Percentiles rank a stretch among this genome's conserved stretches.
These are phyloP conservation scores for Egretta garzetta DNA, from an alignment of 2,113 vertebrate species.

Conservation along the genomic window DNA sequence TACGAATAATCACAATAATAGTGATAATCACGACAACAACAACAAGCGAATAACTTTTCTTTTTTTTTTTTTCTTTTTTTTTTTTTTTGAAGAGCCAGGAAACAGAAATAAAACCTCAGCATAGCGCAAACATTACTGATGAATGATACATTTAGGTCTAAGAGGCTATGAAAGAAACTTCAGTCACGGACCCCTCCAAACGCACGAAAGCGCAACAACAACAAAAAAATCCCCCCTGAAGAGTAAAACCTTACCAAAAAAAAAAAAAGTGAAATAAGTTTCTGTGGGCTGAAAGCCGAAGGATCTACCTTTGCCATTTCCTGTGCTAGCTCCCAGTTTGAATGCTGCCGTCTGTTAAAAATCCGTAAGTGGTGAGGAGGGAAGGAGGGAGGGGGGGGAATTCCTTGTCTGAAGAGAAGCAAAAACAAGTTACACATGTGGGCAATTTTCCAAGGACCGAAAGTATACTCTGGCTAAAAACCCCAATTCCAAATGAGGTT, in stretches of 20 bases:
- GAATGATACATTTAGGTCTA: not conserved
- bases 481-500: conserved; percentile 9
- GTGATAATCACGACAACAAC: not conserved
- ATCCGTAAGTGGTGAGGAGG: not conserved
- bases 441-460: conserved; percentile 28
- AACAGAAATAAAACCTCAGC: not conserved
- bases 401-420: conserved; percentile 54
- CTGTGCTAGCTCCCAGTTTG: conserved; percentile 35
- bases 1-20: not conserved
- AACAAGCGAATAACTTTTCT: not conserved
- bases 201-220: not conserved
- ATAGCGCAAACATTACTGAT: not conserved
- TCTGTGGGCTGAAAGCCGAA: conserved; percentile 17
- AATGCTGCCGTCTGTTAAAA: conserved; percentile 62
- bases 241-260: not conserved
- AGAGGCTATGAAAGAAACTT: conserved; percentile 35
- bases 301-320: conserved; percentile 60
- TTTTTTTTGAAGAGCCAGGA: not conserved
- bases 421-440: conserved; percentile 66
- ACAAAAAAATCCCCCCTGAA: not conserved
- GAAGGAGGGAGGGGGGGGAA: not conserved
- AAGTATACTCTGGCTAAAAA: not conserved
- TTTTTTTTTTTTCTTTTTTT: too few species aligned
- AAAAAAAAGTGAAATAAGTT: not conserved
- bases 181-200: not conserved